Percentiles rank a stretch among this genome's conserved stretches.
These are phyloP conservation scores for Varecia variegata DNA, from an alignment of 2,797 vertebrate species.

Conservation along the genomic window DNA sequence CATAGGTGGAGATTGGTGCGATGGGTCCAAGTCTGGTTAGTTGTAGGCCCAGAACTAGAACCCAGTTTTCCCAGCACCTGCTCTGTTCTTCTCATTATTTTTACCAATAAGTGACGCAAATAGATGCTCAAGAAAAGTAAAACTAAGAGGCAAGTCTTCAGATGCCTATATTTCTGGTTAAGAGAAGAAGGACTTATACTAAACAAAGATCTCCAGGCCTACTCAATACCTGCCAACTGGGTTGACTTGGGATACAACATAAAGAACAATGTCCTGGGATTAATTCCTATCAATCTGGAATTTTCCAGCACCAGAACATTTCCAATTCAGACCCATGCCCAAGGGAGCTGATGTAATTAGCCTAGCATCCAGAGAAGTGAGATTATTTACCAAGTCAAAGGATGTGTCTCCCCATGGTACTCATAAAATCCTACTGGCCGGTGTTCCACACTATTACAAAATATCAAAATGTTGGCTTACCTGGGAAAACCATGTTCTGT, in stretches of 20 bases:
- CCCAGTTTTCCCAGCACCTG: not conserved
- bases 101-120: not conserved
- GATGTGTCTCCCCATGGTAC: not conserved
- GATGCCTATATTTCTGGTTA: not conserved
- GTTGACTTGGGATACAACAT: not conserved
- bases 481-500: not conserved
- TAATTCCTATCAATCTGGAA: not conserved
- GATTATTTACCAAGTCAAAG: not conserved
- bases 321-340: not conserved
- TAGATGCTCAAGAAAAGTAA: not conserved
- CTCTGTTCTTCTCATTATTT: not conserved
- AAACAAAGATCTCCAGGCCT: not conserved
- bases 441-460: slow-evolving; percentile 20
- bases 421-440: not conserved
- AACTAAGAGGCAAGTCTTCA: not conserved
- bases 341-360: not conserved
- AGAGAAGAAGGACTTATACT: not conserved
- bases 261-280: not conserved
- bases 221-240: not conserved
- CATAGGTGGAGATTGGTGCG: too few species aligned
- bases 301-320: not conserved
- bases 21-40: not conserved
- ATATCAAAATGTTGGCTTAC: not conserved
- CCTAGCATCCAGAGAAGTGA: not conserved
- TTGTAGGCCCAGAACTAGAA: not conserved